Conservation (phyloP, 2,797 vertebrate species). For the Micromesistius poutassou region DNA sequence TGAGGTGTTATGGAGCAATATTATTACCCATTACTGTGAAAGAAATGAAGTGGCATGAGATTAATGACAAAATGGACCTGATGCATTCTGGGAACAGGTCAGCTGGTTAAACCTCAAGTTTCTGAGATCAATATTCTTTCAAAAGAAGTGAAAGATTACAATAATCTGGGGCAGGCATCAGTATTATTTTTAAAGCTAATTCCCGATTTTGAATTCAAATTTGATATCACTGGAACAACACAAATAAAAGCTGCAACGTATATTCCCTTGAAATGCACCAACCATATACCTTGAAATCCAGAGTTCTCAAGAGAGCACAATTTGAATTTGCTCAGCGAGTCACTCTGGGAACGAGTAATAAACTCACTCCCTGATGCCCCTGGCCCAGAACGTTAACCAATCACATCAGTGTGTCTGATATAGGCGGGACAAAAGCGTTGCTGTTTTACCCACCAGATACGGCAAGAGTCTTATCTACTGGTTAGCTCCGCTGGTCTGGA, state of each 20-base stretch:
- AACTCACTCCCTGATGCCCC: too few species aligned
- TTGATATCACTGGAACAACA: neutral
- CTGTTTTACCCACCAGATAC: too few species aligned
- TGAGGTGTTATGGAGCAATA: conserved; percentile 24
- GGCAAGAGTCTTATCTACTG: too few species aligned
- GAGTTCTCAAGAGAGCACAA: too few species aligned
- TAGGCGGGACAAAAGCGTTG: too few species aligned
- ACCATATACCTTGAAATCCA: too few species aligned
- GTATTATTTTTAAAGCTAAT: neutral
- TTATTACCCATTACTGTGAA: neutral
- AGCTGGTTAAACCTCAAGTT: neutral
- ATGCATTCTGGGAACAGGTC: neutral
- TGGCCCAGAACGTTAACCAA: too few species aligned
- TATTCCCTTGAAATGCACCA: neutral
- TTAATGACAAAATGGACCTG: neutral
- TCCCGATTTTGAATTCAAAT: neutral
- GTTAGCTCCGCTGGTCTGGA: too few species aligned
- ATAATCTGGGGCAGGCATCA: neutral
- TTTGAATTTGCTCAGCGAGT: too few species aligned
- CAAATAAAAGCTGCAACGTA: neutral
- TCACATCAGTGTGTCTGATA: too few species aligned
- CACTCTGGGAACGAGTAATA: too few species aligned
- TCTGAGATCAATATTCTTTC: neutral
- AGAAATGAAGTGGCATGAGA: neutral
- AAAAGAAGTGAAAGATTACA: neutral